Base-by-base conservation (phyloP, 2,888 invertebrate genomes). In the Agapostemon virescens region DNA sequence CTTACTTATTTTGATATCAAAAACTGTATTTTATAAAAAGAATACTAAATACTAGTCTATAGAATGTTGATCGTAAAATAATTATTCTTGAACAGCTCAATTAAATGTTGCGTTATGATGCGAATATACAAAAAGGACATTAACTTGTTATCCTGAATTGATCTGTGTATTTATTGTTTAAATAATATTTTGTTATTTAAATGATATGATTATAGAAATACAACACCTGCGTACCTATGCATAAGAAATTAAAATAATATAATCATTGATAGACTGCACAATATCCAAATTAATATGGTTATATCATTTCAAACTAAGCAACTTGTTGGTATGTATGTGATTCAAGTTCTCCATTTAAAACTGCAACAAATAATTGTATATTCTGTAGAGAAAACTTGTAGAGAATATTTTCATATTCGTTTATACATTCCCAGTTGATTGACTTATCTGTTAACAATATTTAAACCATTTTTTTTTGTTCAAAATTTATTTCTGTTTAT, bases 361-460 rank as follows among this genome's bases (percentile, higher is more conserved):
- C 61, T 58, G 17, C 42, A 74, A 30, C 58, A 76, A 36, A 30
- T 66, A 77, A 36, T 74, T 74, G 33, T 80, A 80, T 75, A 85
- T 76, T 76, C 23, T 74, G 52, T 70, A 76, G 11, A 58, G 17
- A 58, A 63, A 68, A 23, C 67, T 38, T n/a, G 40, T 67, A 49
- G 13, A 30, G 73, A 63, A 69, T 72, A 77, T 38, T 73, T 75
- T 66, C 52, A 42, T 85, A 84, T 78, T 85, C 79, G 67, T 81
- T 81, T 63, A 78, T 81, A 86, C 85, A 85, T 85, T 85, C 85
- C 85, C 55, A 78, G 30, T 74, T 38, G 36, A 71, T 74, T 58
- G 45, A 58, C 64, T 69, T 26, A 42, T 82, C 63, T 42, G 5
- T 67, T 67, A 30, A 36, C 64, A 63, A 67, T 67, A 49, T 52